Evolutionary conservation across 64 coral and sea anemone species (phyloP).

Genomic region (Pocillopora damicornis): DNA sequence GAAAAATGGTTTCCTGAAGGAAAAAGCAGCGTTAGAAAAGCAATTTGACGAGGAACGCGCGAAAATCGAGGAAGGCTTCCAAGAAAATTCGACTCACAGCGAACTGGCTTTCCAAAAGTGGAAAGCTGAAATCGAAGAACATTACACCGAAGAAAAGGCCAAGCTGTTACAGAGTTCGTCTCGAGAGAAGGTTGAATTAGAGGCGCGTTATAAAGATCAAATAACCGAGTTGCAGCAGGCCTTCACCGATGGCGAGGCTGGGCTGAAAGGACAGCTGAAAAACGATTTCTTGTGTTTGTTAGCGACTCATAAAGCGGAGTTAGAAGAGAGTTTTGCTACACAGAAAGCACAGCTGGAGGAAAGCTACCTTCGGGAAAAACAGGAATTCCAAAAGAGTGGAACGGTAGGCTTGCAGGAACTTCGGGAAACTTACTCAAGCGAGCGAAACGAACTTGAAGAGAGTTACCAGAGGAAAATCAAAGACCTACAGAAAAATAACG

Average conservation of each 20-base stretch:
- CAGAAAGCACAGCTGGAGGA: constrained; percentile 78
- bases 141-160: constrained; percentile 87
- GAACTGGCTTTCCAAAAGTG: constrained; percentile 86
- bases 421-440: constrained; percentile 77
- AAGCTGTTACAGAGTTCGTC: constrained; percentile 73
- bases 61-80: constrained; percentile 89
- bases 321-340: constrained; percentile 83
- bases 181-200: constrained; percentile 76
- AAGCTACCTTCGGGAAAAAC: constrained; percentile 76
- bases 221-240: constrained; percentile 87
- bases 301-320: constrained; percentile 71
- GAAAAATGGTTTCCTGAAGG: constrained; percentile 72
- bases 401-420: constrained; percentile 70
- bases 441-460: constrained; percentile 83
- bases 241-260: constrained; percentile 86
- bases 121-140: constrained; percentile 83
- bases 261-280: constrained; percentile 89
- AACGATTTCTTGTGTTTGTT: constrained; percentile 84
- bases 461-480: constrained; percentile 92
- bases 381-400: constrained; percentile 65
- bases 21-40: constrained; percentile 69
- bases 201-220: constrained; percentile 75
- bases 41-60: constrained; percentile 67
- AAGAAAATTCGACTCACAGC: constrained; percentile 65
- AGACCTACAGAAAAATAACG: constrained; percentile 74